phyloP scores from a whole-genome alignment of 2,797 vertebrate species.

The Sparus aurata region DNA sequence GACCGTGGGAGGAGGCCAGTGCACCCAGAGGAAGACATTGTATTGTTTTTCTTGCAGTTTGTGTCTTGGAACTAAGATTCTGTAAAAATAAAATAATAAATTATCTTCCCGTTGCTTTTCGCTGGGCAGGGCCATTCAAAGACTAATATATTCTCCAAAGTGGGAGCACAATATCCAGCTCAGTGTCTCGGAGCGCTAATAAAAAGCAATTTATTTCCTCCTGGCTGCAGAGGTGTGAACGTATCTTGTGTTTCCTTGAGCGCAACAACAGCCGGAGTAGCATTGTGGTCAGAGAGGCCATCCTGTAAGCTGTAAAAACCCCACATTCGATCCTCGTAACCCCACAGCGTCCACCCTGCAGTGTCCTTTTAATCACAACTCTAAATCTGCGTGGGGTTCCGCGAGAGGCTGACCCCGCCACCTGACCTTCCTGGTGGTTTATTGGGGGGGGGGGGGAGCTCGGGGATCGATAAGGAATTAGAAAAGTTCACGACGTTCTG shows the following conservation, averaged over 20 bases:
- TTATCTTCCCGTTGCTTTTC: neutral
- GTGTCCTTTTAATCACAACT: constrained; percentile 73
- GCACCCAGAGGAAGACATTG: too few species aligned
- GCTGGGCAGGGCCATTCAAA: neutral
- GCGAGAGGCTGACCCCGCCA: constrained; percentile 59
- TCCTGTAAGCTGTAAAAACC: constrained; percentile 40
- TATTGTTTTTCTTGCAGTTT: neutral
- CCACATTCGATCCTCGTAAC: constrained; percentile 52
- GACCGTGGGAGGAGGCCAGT: too few species aligned
- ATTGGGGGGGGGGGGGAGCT: constrained; percentile 4
- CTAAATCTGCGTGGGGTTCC: constrained; percentile 67
- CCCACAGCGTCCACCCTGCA: constrained; percentile 50
- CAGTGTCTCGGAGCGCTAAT: constrained; percentile 30
- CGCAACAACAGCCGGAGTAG: constrained; percentile 34
- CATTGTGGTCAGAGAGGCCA: constrained; percentile 30
- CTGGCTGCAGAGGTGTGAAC: constrained; percentile 34
- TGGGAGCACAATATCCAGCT: constrained; percentile 25
- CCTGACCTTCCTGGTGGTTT: constrained; percentile 65
- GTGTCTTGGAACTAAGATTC: constrained; percentile 1
- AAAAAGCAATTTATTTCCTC: constrained; percentile 54
- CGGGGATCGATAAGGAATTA: constrained; percentile 70
- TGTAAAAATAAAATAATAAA: neutral
- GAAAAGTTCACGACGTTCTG: constrained; percentile 68
- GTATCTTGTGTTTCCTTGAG: constrained; percentile 42
- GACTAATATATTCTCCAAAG: constrained; percentile 15